Conservation (phyloP, 2,113 vertebrate genomes). For the Corythoichthys intestinalis region DNA sequence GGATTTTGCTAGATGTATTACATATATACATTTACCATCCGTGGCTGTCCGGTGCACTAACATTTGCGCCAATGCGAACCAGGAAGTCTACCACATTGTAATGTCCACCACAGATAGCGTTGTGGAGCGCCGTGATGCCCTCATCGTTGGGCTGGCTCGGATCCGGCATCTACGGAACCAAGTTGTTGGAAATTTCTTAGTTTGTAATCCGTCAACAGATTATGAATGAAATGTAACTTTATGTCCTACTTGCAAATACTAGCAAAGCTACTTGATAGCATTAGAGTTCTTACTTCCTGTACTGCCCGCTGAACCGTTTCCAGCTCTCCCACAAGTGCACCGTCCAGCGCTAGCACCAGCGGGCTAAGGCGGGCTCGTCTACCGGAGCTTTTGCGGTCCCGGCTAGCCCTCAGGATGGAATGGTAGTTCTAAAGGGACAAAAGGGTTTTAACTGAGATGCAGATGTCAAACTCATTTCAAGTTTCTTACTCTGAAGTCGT, state of each 20-base stretch:
- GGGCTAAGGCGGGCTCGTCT: conserved; percentile 80
- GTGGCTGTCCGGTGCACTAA: conserved; percentile 87
- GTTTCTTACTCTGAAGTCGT: conserved; percentile 60
- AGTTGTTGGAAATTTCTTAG: neutral
- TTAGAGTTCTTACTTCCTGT: conserved; percentile 72
- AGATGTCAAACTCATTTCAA: neutral
- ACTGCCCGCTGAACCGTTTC: conserved; percentile 83
- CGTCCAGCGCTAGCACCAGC: conserved; percentile 83
- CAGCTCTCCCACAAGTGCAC: conserved; percentile 82
- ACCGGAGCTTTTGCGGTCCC: conserved; percentile 42
- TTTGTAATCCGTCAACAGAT: neutral
- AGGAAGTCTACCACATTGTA: conserved; percentile 83
- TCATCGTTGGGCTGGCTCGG: conserved; percentile 89
- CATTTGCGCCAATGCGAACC: conserved; percentile 80
- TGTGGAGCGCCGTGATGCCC: conserved; percentile 90
- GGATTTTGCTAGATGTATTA: neutral
- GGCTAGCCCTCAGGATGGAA: conserved; percentile 73
- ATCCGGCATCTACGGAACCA: conserved; percentile 76
- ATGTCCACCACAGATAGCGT: conserved; percentile 87
- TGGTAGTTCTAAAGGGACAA: conserved; percentile 70
- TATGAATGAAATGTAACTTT: neutral
- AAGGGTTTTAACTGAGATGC: neutral
- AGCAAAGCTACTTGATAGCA: neutral
- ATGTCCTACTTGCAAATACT: neutral
- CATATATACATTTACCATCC: conserved; percentile 76